These are phyloP conservation scores for Dufourea novaeangliae DNA, from an alignment of 1,140 invertebrate genomes.

Conservation along the genomic window DNA sequence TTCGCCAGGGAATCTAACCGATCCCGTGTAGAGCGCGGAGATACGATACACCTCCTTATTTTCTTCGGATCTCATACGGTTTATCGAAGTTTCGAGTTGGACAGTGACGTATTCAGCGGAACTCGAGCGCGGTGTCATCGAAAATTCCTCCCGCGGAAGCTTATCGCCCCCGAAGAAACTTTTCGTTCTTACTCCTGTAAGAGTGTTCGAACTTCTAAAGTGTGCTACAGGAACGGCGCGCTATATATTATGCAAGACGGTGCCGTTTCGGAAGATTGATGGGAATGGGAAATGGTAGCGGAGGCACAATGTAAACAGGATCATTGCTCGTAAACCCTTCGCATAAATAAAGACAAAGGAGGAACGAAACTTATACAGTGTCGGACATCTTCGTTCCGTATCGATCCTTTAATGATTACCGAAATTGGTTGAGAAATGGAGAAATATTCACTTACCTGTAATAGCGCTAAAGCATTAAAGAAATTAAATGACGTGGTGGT, in stretches of 20 bases:
- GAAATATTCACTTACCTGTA: neutral
- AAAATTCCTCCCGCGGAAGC: slow-evolving; percentile 10
- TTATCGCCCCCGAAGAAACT: slow-evolving; percentile 33
- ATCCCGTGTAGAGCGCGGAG: neutral
- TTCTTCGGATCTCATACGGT: slow-evolving; percentile 14
- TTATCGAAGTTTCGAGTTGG: slow-evolving; percentile 47
- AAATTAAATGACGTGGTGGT: too few species aligned
- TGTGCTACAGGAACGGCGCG: slow-evolving; percentile 1
- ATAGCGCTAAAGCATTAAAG: neutral
- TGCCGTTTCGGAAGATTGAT: slow-evolving; percentile 33
- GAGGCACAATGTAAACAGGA: slow-evolving; percentile 20
- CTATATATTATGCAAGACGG: slow-evolving; percentile 21
- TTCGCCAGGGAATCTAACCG: neutral
- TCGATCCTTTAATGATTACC: neutral
- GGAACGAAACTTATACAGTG: neutral
- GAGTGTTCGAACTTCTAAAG: slow-evolving; percentile 31
- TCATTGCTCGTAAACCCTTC: slow-evolving; percentile 12
- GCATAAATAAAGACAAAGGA: neutral
- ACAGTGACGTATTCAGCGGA: slow-evolving; percentile 49
- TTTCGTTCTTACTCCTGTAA: slow-evolving; percentile 28
- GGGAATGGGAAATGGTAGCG: neutral
- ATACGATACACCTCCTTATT: slow-evolving; percentile 7
- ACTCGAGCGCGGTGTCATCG: slow-evolving; percentile 18
- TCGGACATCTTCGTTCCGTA: neutral
- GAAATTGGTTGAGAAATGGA: neutral